Percentiles rank a stretch among this genome's conserved stretches.
Conservation (phyloP, 2,888 invertebrate genomes). For the Ecliptopera silaceata region DNA sequence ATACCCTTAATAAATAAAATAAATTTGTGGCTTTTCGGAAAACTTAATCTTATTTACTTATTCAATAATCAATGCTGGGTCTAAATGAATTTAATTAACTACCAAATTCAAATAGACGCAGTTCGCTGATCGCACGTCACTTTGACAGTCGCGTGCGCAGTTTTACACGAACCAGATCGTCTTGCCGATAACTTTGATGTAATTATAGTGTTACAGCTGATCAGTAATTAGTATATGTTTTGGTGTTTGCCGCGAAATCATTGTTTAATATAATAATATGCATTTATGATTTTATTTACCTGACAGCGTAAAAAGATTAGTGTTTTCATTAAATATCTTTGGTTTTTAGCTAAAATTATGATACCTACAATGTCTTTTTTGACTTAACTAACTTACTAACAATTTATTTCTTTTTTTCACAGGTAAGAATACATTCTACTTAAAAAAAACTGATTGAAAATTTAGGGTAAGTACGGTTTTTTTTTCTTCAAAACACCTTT, state of each 20-base stretch:
- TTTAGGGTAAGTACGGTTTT: slow-evolving; percentile 5
- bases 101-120: neutral
- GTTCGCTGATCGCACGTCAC: slow-evolving; percentile 17
- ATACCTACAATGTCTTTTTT: neutral
- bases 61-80: no score
- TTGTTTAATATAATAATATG: neutral
- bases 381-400: neutral
- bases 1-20: no score
- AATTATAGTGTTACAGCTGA: slow-evolving; percentile 15
- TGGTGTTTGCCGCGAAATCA: neutral
- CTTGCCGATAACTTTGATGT: slow-evolving; percentile 15
- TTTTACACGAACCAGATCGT: slow-evolving; percentile 14
- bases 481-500: no score
- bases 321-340: no score
- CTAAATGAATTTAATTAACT: neutral
- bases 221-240: slow-evolving; percentile 1
- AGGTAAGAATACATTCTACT: slow-evolving; percentile 12
- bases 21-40: no score
- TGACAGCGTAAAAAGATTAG: no score
- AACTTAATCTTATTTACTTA: no score
- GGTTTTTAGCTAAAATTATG: neutral
- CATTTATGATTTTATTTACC: no score
- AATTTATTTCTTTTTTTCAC: slow-evolving; percentile 8
- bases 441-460: neutral
- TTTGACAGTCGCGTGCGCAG: slow-evolving; percentile 12